Evolutionary conservation across 1,140 invertebrate genomes (phyloP).

Genomic region (Drosophila chauvacae): DNA sequence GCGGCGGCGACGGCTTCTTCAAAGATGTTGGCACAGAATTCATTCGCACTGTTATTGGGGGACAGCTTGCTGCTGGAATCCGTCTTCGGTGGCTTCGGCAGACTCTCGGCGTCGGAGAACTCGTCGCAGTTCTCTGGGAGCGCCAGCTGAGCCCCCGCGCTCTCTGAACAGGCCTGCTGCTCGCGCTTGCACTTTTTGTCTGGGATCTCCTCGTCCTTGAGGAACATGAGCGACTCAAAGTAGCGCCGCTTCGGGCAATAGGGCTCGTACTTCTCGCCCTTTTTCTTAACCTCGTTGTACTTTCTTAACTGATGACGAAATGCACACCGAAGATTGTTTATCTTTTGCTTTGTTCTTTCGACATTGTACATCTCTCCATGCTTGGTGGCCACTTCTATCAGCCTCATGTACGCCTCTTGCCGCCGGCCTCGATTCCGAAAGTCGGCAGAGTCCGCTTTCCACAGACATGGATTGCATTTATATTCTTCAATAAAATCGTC

Average conservation of each 20-base stretch:
- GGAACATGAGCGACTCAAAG: conserved; percentile 82
- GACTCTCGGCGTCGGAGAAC: conserved; percentile 66
- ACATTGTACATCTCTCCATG: conserved; percentile 83
- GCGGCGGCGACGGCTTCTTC: conserved; percentile 52
- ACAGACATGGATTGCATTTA: conserved; percentile 80
- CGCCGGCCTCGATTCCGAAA: conserved; percentile 74
- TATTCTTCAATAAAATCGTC: conserved; percentile 84
- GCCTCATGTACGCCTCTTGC: conserved; percentile 79
- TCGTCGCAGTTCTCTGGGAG: conserved; percentile 60
- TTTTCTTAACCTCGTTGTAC: conserved; percentile 79
- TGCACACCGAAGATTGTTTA: conserved; percentile 82
- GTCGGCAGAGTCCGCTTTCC: conserved; percentile 79
- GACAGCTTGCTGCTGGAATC: conserved; percentile 58
- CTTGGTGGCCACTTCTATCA: conserved; percentile 79
- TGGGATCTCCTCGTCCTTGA: conserved; percentile 78
- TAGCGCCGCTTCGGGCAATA: conserved; percentile 81
- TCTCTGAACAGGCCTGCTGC: conserved; percentile 53
- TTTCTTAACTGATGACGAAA: conserved; percentile 83
- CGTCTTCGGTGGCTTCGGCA: conserved; percentile 56
- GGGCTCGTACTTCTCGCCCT: conserved; percentile 79
- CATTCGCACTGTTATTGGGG: conserved; percentile 66
- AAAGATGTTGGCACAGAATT: conserved; percentile 71
- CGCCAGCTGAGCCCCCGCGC: conserved; percentile 25
- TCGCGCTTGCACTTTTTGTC: conserved; percentile 68
- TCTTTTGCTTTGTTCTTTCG: conserved; percentile 83